These are phyloP conservation scores for Chionomys nivalis DNA, from an alignment of 2,113 vertebrate genomes.

Conservation along the genomic window DNA sequence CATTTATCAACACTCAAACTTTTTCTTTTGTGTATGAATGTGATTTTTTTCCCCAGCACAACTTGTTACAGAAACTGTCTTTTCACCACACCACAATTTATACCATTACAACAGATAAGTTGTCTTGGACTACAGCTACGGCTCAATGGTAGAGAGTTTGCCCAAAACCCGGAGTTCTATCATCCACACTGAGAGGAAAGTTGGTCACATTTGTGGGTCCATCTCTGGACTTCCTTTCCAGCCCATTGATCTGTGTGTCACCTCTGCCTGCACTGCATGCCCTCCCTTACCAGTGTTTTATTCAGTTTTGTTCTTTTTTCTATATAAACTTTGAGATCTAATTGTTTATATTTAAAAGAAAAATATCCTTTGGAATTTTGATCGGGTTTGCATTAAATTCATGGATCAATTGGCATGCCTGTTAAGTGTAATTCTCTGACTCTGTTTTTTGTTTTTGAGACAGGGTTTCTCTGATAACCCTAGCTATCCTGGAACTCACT, in stretches of 20 bases:
- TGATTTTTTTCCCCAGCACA: background rate
- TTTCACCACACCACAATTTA: background rate
- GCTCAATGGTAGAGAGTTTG: background rate
- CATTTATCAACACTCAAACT: background rate
- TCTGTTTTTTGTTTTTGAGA: background rate
- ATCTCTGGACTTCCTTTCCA: background rate
- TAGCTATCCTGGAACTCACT: background rate
- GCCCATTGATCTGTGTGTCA: background rate
- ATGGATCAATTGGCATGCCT: background rate
- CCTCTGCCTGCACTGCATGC: background rate
- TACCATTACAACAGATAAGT: background rate
- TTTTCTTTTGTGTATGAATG: background rate
- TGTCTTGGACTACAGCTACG: background rate
- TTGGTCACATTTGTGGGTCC: background rate
- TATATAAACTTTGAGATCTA: background rate
- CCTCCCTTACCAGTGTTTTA: background rate
- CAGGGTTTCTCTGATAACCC: background rate
- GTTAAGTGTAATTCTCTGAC: background rate
- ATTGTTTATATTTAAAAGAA: constrained; percentile 9
- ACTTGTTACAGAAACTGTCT: background rate
- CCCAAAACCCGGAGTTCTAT: background rate
- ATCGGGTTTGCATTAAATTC: background rate
- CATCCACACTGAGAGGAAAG: background rate
- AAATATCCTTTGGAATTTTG: background rate
- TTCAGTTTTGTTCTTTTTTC: background rate